These are phyloP conservation scores for Caenorhabditis latens DNA, from an alignment of 1,140 invertebrate genomes.

Conservation along the genomic window DNA sequence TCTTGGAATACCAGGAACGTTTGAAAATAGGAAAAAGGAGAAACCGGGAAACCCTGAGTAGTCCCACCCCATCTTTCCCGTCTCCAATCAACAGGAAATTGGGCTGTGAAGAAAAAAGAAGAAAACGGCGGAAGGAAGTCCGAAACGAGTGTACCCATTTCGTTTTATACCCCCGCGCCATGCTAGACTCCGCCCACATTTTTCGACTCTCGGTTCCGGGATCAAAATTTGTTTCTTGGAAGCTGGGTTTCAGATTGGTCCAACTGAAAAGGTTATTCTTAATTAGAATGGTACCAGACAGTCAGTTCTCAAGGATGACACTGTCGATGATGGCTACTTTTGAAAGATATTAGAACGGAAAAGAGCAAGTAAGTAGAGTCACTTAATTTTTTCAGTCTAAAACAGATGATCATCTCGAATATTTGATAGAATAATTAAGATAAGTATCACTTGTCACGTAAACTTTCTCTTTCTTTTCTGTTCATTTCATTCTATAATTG, in stretches of 20 bases:
- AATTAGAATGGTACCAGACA: too few relatives aligned
- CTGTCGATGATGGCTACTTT: too few relatives aligned
- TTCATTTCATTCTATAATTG: background rate
- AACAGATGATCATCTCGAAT: constrained; percentile 21
- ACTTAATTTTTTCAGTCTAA: too few relatives aligned
- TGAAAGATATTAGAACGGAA: too few relatives aligned
- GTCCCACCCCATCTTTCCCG: constrained; percentile 11
- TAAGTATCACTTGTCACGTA: constrained; percentile 33
- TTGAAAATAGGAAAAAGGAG: constrained; percentile 17
- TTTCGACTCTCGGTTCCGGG: constrained; percentile 30
- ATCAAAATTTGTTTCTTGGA: background rate
- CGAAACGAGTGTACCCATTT: constrained; percentile 33
- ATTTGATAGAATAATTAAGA: background rate
- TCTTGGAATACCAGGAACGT: background rate
- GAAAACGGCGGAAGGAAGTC: constrained; percentile 42
- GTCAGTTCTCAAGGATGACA: too few relatives aligned
- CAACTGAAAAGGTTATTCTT: too few relatives aligned
- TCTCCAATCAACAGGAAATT: constrained; percentile 52
- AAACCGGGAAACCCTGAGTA: background rate
- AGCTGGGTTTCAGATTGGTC: background rate
- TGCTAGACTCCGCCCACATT: background rate
- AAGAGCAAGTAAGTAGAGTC: too few relatives aligned
- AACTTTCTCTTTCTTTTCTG: background rate
- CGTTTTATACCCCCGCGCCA: constrained; percentile 37
- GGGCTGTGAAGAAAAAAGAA: constrained; percentile 31